Conservation (phyloP, 2,113 vertebrate species). For the Gnathonemus echidnorhynchus region DNA sequence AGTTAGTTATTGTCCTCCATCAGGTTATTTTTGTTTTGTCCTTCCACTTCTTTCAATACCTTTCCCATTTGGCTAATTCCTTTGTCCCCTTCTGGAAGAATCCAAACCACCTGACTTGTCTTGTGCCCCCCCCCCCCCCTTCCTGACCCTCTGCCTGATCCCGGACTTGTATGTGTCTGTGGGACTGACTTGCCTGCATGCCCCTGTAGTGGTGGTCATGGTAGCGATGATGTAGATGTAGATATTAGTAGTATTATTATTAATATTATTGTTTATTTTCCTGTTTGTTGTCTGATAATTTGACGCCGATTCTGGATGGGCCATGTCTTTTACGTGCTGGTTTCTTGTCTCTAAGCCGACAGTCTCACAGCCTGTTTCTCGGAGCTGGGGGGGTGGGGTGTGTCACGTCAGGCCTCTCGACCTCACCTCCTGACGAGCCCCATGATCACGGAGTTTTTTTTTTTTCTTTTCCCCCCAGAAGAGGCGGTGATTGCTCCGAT, state of each 20-base stretch:
- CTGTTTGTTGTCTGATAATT: constrained; percentile 7
- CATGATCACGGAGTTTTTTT: neutral
- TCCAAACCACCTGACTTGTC: neutral
- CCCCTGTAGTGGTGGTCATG: constrained; percentile 58
- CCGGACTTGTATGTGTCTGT: constrained; percentile 71
- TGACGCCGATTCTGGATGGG: neutral
- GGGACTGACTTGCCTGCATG: constrained; percentile 70
- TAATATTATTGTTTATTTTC: neutral
- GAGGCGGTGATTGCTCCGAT: constrained; percentile 17
- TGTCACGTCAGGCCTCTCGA: neutral
- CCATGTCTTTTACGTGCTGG: neutral
- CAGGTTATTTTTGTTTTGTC: neutral
- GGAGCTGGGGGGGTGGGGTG: neutral
- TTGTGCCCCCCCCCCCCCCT: neutral
- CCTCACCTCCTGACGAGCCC: neutral
- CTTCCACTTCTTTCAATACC: neutral
- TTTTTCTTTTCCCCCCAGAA: neutral
- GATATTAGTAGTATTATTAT: constrained; percentile 52
- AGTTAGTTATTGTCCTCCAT: neutral
- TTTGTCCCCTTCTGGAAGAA: neutral
- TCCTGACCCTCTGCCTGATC: constrained; percentile 54
- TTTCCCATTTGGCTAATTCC: neutral
- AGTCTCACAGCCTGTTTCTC: neutral
- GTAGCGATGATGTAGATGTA: constrained; percentile 55
- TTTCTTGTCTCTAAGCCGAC: neutral